phyloP scores from a whole-genome alignment of 92 coral and sea anemone species.

The Heteractis magnifica region DNA sequence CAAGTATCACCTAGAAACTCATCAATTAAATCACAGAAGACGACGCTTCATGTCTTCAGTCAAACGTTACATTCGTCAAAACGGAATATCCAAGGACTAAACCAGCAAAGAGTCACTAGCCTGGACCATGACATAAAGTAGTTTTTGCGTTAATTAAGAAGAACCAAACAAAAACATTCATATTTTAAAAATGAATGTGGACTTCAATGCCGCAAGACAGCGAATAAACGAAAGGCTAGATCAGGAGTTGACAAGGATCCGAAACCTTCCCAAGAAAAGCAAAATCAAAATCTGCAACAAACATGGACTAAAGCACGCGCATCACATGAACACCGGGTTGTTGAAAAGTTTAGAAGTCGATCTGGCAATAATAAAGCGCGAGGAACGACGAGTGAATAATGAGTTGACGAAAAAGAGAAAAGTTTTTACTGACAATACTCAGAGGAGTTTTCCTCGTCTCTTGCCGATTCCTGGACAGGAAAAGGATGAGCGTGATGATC shows the following conservation, averaged over 20 bases:
- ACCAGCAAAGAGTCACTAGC: too few relatives aligned
- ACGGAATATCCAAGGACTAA: too few relatives aligned
- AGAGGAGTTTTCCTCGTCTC: constrained; percentile 56
- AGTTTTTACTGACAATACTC: constrained; percentile 55
- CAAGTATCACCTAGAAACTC: too few relatives aligned
- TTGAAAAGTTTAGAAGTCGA: constrained; percentile 66
- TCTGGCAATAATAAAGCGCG: constrained; percentile 54
- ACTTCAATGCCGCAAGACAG: constrained; percentile 57
- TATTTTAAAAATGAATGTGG: constrained; percentile 29
- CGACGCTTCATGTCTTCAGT: too few relatives aligned
- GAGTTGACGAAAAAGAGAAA: constrained; percentile 55
- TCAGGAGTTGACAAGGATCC: constrained; percentile 70
- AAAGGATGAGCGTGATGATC: background rate
- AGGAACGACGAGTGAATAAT: constrained; percentile 57
- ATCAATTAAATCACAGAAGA: too few relatives aligned
- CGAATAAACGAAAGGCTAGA: constrained; percentile 69
- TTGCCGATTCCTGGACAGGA: constrained; percentile 52
- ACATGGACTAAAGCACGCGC: constrained; percentile 76
- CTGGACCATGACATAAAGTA: too few relatives aligned
- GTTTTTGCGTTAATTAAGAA: background rate
- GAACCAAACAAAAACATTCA: background rate
- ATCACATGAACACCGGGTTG: constrained; percentile 75
- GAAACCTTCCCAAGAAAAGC: constrained; percentile 80
- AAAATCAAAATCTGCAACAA: constrained; percentile 64
- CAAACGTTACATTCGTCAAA: too few relatives aligned